Conservation (phyloP, 35 echinoderm and acorn worm genomes). For the Apostichopus japonicus region DNA sequence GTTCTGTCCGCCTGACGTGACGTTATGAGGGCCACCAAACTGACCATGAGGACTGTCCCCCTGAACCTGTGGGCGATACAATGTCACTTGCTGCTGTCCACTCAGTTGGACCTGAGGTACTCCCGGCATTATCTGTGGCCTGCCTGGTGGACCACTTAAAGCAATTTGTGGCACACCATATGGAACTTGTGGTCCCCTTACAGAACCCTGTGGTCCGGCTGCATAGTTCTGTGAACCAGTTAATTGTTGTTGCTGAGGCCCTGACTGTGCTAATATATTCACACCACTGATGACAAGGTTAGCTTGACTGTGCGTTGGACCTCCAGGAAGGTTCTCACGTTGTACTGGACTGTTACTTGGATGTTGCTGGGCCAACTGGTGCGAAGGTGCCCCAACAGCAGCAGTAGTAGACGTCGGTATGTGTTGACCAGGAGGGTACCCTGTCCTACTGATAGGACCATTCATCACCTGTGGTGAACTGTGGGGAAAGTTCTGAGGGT, state of each 20-base stretch:
- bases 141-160: background rate
- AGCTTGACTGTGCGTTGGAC: background rate
- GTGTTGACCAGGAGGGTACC: slow-evolving; percentile 48
- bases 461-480: slow-evolving; percentile 49
- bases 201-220: background rate
- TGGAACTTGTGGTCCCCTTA: background rate
- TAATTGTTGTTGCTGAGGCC: background rate
- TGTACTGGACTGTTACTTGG: background rate
- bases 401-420: background rate
- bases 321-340: background rate
- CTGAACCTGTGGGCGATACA: background rate
- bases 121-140: slow-evolving; percentile 10
- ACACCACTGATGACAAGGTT: background rate
- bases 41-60: background rate
- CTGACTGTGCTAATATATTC: background rate
- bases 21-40: background rate
- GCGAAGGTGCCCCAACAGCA: background rate
- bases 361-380: background rate
- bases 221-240: background rate
- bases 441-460: slow-evolving; percentile 42
- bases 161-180: background rate
- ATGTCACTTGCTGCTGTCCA: background rate
- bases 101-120: background rate
- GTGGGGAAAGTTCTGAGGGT: slow-evolving; percentile 21
- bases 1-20: background rate